Evolutionary conservation across 1,140 invertebrate species (phyloP), one percentile per base, ranked within the genome.

Genomic region (Tribolium madens): DNA sequence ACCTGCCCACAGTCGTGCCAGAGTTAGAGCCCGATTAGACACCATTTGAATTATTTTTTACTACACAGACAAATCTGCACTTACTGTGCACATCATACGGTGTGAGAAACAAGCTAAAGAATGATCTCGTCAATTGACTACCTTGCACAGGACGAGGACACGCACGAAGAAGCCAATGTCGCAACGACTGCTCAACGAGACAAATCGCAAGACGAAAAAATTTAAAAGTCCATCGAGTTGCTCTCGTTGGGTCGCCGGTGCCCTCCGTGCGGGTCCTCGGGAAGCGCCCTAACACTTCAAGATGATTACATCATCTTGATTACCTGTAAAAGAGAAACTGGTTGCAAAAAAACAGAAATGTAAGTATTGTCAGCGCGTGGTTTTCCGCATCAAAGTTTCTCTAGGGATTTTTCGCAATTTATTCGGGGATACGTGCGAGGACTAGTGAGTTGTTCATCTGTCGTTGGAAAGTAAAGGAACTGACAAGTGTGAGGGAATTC

Each of bases 1-100:
- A 79, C 96, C 96, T 88, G 93, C 75, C 92, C 84, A 86, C 84
- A 86, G 85, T 84, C 81, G 81, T 81, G 82, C 78, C 81, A 84
- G 78, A 60, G 52, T 64, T 73, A 64, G 57, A 64, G 57, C 31
- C 57, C 57, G 57, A 64, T 64, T 33, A 64, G 57, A 64, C 26
- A 64, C 12, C 31, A 33, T 64, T 64, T 33, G 21, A n/a, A 17
- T 57, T 17, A 53, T 60, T 57, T 47, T 21, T 64, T 75, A 75
- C 48, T 64, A 75, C 36, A 75, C 64, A 64, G 57, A 13, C 36
- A 46, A 42, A 72, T 9, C 21, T 69, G 18, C 50, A 64, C 31
- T 15, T 80, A 81, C 81, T 83, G 82, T 83, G 82, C 79, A 83
- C 82, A 81, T 78, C 73, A 79, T 79, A 82, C 81, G 83, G 84